A percentile compares a stretch with the other conserved stretches of the same genome.
phyloP scores from a whole-genome alignment of 2,113 vertebrate species.

The Manacus vitellinus region DNA sequence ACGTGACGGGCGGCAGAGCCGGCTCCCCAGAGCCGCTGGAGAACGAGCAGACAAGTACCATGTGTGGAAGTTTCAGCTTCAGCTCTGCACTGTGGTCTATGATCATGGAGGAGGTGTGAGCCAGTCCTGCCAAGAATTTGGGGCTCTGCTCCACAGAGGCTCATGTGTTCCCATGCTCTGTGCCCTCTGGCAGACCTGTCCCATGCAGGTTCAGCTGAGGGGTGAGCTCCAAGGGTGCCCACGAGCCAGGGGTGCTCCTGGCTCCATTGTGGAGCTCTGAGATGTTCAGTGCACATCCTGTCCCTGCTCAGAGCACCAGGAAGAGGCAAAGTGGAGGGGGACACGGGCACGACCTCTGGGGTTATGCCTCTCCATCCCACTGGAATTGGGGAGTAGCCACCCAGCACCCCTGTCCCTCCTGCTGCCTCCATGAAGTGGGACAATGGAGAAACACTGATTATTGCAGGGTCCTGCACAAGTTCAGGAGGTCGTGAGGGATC shows the following conservation, averaged over 20 bases:
- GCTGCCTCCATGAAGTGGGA: background rate
- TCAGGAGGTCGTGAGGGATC: too few species aligned
- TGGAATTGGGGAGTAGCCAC: background rate
- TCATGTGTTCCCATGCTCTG: background rate
- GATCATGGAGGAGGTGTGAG: background rate
- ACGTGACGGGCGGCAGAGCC: conserved; percentile 77
- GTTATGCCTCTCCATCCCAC: background rate
- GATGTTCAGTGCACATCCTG: rapidly evolving
- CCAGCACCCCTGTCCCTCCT: background rate
- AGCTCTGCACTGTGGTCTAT: background rate
- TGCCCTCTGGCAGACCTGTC: background rate
- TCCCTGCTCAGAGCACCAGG: too few species aligned
- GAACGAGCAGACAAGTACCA: conserved; percentile 69
- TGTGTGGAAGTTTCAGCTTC: conserved; percentile 68
- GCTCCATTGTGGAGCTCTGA: background rate
- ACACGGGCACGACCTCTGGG: rapidly evolving
- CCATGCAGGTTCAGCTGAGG: rapidly evolving
- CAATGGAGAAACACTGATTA: background rate
- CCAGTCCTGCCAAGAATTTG: background rate
- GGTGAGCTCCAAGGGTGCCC: background rate
- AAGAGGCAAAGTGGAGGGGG: rapidly evolving
- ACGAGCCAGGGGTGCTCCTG: rapidly evolving
- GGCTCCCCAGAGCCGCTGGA: conserved; percentile 47
- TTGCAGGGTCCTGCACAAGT: background rate
- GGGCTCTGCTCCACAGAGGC: background rate